These are phyloP conservation scores for Nautilus pompilius DNA, from an alignment of 1,140 invertebrate species.

Conservation along the genomic window DNA sequence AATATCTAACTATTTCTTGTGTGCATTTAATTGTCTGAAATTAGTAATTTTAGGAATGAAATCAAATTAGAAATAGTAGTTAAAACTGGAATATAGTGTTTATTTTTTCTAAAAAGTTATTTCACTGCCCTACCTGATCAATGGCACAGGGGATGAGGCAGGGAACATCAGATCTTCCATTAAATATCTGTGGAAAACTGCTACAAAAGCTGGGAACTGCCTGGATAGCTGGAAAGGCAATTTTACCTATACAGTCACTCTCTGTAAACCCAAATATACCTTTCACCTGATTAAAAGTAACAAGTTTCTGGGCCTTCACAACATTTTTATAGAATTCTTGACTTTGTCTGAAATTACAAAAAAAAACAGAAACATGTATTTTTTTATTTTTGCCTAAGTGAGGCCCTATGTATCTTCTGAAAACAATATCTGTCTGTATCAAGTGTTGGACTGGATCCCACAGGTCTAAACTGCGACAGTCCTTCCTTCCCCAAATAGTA, in stretches of 20 bases:
- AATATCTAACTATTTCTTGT: no score
- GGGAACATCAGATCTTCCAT: constrained; percentile 70
- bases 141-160: constrained; percentile 98
- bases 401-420: no score
- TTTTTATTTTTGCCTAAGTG: not conserved
- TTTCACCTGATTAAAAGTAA: constrained; percentile 89
- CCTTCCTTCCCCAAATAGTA: no score
- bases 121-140: constrained; percentile 71
- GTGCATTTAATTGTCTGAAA: no score
- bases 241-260: constrained; percentile 93
- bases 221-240: constrained; percentile 93
- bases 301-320: constrained; percentile 83
- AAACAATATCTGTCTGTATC: no score
- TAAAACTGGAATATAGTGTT: no score
- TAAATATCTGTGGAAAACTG: constrained; percentile 95
- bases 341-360: constrained; percentile 60
- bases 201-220: constrained; percentile 92
- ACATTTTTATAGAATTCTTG: constrained; percentile 91
- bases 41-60: no score
- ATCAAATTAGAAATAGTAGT: no score
- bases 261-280: constrained; percentile 98
- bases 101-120: no score
- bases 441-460: no score
- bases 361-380: not conserved
- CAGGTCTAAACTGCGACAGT: no score